Percentiles rank a stretch among this genome's conserved stretches.
Evolutionary conservation across 2,113 vertebrate species (phyloP).

Genomic region (Bettongia penicillata): DNA sequence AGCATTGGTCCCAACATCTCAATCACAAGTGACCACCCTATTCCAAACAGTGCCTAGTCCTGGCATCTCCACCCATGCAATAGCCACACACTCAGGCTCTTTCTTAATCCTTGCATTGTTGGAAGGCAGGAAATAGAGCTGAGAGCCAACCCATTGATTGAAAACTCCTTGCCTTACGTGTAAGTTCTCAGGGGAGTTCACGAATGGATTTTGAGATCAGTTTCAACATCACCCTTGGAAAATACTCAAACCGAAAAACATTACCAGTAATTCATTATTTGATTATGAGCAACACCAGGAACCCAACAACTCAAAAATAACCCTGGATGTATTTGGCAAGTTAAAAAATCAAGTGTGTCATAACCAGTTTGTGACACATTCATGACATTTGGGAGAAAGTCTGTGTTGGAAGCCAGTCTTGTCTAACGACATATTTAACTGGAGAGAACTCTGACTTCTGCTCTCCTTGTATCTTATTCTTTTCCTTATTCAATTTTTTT

Average conservation of each 20-base stretch:
- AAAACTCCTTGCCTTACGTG: background rate
- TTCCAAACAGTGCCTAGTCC: background rate
- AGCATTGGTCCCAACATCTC: background rate
- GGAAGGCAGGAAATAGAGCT: background rate
- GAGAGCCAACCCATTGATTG: background rate
- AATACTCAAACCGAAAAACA: conserved; percentile 16
- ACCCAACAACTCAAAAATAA: conserved; percentile 20
- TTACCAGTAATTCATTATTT: conserved; percentile 23
- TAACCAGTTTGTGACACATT: conserved; percentile 38
- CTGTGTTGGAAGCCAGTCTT: background rate
- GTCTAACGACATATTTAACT: background rate
- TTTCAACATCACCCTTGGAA: conserved; percentile 5
- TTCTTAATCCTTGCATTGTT: conserved; percentile 8
- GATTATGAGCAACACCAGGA: background rate
- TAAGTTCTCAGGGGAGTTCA: conserved; percentile 20
- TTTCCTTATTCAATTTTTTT: no score
- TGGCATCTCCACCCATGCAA: background rate
- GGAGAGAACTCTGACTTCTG: no score
- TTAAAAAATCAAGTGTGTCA: background rate
- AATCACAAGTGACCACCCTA: background rate
- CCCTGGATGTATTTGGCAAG: conserved; percentile 32
- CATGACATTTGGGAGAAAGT: background rate
- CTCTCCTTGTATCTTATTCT: no score
- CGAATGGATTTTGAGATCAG: background rate
- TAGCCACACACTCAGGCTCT: background rate